Percentiles rank a stretch among this genome's conserved stretches.
Evolutionary conservation across 2,797 vertebrate species (phyloP).

Genomic region (Arnoldichthys spilopterus): DNA sequence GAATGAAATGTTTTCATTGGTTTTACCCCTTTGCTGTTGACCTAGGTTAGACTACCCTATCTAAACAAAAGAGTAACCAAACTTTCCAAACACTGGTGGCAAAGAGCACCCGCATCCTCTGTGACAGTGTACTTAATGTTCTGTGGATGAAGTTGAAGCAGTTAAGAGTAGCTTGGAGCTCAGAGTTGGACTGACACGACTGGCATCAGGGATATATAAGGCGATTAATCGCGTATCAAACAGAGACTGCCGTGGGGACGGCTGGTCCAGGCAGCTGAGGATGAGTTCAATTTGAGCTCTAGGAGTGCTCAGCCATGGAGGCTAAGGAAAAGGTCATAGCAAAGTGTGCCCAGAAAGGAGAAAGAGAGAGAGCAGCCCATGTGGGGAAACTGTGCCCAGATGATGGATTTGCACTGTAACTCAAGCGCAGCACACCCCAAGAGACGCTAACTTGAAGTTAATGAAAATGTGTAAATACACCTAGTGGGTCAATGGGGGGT

Average conservation of each 20-base stretch:
- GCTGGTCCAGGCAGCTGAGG: conserved; percentile 60
- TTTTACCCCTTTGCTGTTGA: conserved; percentile 8
- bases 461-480: conserved; percentile 51
- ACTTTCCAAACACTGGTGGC: background rate
- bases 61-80: conserved; percentile 23
- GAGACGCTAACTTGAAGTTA: conserved; percentile 23
- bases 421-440: conserved; percentile 48
- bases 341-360: conserved; percentile 47
- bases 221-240: conserved; percentile 75
- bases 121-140: conserved; percentile 27
- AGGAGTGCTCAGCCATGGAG: conserved; percentile 64
- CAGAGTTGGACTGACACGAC: conserved; percentile 46
- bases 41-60: conserved; percentile 28
- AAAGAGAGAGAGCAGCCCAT: conserved; percentile 17
- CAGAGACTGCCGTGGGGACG: conserved; percentile 46
- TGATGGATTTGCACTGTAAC: conserved; percentile 67
- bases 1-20: background rate
- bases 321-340: conserved; percentile 68
- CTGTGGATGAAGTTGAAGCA: conserved; percentile 2
- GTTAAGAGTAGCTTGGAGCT: conserved; percentile 40
- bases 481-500: background rate
- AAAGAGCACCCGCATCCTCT: conserved; percentile 8
- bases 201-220: conserved; percentile 60
- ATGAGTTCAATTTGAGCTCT: conserved; percentile 70
- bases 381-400: conserved; percentile 52